Percentiles rank a stretch among this genome's conserved stretches.
Conservation (phyloP, 1,140 invertebrate species). For the Babylonia areolata region DNA sequence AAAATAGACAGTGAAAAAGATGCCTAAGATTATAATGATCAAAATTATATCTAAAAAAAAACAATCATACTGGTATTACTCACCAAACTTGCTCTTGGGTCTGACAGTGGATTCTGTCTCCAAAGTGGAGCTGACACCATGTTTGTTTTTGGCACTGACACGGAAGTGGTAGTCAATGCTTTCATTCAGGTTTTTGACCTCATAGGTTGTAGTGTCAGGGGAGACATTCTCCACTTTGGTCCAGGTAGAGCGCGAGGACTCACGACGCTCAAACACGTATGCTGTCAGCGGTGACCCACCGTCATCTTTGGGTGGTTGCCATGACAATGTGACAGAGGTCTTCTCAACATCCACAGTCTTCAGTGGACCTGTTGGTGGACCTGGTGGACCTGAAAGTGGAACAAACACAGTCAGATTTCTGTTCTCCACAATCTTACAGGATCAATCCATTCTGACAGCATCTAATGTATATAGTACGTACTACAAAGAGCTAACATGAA, state of each 20-base stretch:
- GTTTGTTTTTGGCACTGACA: slow-evolving; percentile 91
- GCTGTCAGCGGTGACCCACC: slow-evolving; percentile 72
- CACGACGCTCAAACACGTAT: slow-evolving; percentile 76
- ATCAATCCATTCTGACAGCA: too few species aligned
- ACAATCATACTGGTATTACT: slow-evolving; percentile 70
- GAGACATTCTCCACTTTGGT: slow-evolving; percentile 80
- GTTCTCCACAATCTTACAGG: too few species aligned
- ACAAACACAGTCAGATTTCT: too few species aligned
- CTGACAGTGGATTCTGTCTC: slow-evolving; percentile 89
- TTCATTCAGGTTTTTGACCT: slow-evolving; percentile 86
- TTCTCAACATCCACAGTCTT: slow-evolving; percentile 78
- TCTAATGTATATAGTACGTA: too few species aligned
- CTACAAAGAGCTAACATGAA: background rate
- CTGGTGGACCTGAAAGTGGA: slow-evolving; percentile 80
- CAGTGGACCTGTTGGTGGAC: slow-evolving; percentile 91
- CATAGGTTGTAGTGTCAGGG: slow-evolving; percentile 81
- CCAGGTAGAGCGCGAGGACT: slow-evolving; percentile 86
- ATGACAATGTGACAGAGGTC: slow-evolving; percentile 68
- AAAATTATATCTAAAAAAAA: too few species aligned
- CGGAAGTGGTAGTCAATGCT: slow-evolving; percentile 95
- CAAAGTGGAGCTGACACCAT: slow-evolving; percentile 83
- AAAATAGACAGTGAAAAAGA: too few species aligned
- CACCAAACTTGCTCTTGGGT: slow-evolving; percentile 94
- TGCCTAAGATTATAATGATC: too few species aligned
- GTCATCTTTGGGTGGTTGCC: slow-evolving; percentile 72